Conservation (phyloP, 2,797 vertebrate species). For the Anniella stebbinsi region DNA sequence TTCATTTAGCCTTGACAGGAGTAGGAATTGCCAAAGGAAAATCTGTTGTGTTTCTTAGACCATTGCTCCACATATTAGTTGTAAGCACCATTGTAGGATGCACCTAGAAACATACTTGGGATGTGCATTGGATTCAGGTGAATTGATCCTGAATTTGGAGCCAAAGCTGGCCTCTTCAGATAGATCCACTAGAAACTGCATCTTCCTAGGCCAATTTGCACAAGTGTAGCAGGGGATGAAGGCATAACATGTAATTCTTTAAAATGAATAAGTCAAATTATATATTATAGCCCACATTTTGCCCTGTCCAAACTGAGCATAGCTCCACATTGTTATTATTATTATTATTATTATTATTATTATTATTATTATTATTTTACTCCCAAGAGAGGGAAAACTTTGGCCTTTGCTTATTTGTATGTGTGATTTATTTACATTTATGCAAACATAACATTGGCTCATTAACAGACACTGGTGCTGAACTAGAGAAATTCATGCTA, state of each 20-base stretch:
- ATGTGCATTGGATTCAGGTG: not conserved
- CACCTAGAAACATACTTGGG: not conserved
- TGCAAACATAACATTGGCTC: not conserved
- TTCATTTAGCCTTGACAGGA: constrained; percentile 74
- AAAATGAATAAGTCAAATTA: not conserved
- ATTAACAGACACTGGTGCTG: not conserved
- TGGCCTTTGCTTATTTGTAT: not conserved
- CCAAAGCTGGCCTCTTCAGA: not conserved
- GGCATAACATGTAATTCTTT: not conserved
- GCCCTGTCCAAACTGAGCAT: not conserved
- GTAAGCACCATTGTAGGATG: not conserved
- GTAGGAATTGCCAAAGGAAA: constrained; percentile 75
- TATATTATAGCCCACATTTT: not conserved
- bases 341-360: too few species aligned
- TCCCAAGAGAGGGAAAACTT: not conserved
- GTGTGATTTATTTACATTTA: not conserved
- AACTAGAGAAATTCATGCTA: not conserved
- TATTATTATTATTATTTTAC: too few species aligned
- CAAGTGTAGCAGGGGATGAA: not conserved
- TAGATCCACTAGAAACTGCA: not conserved
- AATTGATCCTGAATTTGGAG: not conserved
- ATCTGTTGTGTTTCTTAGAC: constrained; percentile 70
- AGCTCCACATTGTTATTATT: too few species aligned
- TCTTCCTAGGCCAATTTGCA: not conserved
- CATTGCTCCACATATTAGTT: constrained; percentile 52